These are phyloP conservation scores for Apamea anceps DNA, from an alignment of 2,888 invertebrate species.

Conservation along the genomic window DNA sequence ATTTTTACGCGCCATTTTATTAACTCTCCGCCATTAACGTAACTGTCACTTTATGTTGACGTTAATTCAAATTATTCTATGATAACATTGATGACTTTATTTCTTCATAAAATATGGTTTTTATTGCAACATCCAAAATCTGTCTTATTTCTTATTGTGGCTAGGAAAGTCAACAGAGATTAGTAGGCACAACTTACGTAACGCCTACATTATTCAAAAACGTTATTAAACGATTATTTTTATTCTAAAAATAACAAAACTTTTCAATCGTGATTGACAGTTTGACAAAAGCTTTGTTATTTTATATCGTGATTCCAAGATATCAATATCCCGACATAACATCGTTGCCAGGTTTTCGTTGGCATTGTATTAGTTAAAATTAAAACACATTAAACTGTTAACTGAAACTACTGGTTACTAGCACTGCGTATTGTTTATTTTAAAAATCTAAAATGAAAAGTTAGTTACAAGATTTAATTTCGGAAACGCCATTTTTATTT, in stretches of 20 bases:
- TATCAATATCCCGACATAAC: slow-evolving; percentile 43
- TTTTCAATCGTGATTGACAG: slow-evolving; percentile 36
- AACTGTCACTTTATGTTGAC: slow-evolving; percentile 61
- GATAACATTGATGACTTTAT: slow-evolving; percentile 38
- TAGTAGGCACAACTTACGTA: not conserved
- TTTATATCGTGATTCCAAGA: slow-evolving; percentile 12
- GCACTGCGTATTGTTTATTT: not conserved
- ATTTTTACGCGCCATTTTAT: slow-evolving; percentile 59
- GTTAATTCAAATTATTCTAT: slow-evolving; percentile 57
- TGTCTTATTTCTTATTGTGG: not conserved
- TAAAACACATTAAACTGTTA: slow-evolving; percentile 29
- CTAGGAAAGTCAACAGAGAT: not conserved
- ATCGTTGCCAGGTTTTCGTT: slow-evolving; percentile 46
- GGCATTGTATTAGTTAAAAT: slow-evolving; percentile 10
- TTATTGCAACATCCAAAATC: not conserved
- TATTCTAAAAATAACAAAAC: slow-evolving; percentile 6
- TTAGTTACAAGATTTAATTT: not conserved
- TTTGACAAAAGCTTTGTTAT: not conserved
- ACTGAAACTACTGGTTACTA: not conserved
- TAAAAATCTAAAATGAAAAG: not conserved
- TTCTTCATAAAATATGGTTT: slow-evolving; percentile 23
- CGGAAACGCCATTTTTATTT: not conserved
- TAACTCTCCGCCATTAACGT: slow-evolving; percentile 49
- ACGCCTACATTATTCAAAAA: not conserved
- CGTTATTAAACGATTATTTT: not conserved